Base-by-base conservation (phyloP, 2,888 invertebrate species). In the Cordilura impudica region DNA sequence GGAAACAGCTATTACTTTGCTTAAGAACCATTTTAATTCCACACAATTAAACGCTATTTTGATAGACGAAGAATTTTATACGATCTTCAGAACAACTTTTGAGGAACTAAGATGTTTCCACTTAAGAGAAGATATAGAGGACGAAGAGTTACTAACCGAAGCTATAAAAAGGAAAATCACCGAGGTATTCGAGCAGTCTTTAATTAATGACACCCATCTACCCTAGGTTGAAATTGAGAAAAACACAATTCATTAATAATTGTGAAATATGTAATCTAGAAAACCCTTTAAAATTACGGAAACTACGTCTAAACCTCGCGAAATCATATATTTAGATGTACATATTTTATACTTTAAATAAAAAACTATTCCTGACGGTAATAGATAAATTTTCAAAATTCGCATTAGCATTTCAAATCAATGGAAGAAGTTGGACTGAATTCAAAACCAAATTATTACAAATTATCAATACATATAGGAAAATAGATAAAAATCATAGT, bases 281-380 rank as follows among this genome's bases (percentile, higher is more conserved):
- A 5, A 49, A 18, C 70, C 73, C 39, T 82, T 82, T n/a, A 81
- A 84, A 53, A 19, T 84, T 6, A 84, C 84, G 0, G 82, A 83
- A 72, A 84, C 83, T 65, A 29, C n/a, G n/a, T n/a, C n/a, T n/a
- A n/a, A n/a, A n/a, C n/a, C n/a, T n/a, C n/a, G n/a, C n/a, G n/a
- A n/a, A n/a, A n/a, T n/a, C n/a, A n/a, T n/a, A n/a, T n/a, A n/a
- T n/a, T n/a, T n/a, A n/a, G n/a, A n/a, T n/a, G n/a, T n/a, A n/a
- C n/a, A n/a, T n/a, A n/a, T 73, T 72, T 43, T 72, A 65, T 16
- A 45, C 56, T 21, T 26, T 72, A 4, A 47, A 47, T 35, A 29
- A 74, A 60, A 51, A 39, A 49, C 43, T 53, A 10, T 72, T 71
- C 47, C 23, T 73, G 19, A 69, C 78, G 31, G 31, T 31, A 14